These are phyloP conservation scores for Oppia nitens DNA, from an alignment of 1,140 invertebrate genomes.

Conservation along the genomic window DNA sequence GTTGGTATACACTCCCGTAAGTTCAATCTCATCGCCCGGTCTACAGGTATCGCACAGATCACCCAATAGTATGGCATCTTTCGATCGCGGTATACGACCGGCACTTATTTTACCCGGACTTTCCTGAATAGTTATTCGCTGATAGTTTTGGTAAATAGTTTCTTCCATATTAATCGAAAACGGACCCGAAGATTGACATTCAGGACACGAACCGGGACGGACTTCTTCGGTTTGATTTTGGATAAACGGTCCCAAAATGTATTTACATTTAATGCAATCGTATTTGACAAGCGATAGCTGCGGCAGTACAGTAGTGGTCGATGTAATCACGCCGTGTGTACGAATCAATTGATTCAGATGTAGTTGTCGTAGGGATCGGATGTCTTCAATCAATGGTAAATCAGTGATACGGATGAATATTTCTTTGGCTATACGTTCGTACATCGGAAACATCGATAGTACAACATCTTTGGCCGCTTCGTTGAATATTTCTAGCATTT, in stretches of 20 bases:
- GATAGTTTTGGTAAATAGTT: conserved; percentile 96
- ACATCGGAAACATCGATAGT: conserved; percentile 83
- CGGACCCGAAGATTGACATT: conserved; percentile 90
- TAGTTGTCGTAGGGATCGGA: conserved; percentile 71
- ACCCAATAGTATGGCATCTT: conserved; percentile 80
- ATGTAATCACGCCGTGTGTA: conserved; percentile 87
- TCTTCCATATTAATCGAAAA: conserved; percentile 57
- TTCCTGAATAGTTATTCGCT: conserved; percentile 94
- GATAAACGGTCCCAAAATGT: conserved; percentile 84
- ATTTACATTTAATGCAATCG: conserved; percentile 91
- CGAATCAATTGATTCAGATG: conserved; percentile 85
- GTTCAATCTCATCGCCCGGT: conserved; percentile 86
- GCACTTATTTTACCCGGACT: conserved; percentile 75
- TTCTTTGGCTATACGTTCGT: conserved; percentile 78
- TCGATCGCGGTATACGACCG: conserved; percentile 90
- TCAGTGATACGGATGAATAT: conserved; percentile 89
- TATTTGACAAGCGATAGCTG: conserved; percentile 91
- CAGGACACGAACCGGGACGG: conserved; percentile 86
- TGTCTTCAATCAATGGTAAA: conserved; percentile 84
- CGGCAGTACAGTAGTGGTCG: conserved; percentile 84
- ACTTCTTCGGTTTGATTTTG: conserved; percentile 85
- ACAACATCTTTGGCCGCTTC: conserved; percentile 89
- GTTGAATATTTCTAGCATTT: conserved; percentile 90
- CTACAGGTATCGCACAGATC: conserved; percentile 94
- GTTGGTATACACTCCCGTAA: conserved; percentile 85